Conservation (phyloP, 1,140 invertebrate genomes). For the Heliconius eleuchia region DNA sequence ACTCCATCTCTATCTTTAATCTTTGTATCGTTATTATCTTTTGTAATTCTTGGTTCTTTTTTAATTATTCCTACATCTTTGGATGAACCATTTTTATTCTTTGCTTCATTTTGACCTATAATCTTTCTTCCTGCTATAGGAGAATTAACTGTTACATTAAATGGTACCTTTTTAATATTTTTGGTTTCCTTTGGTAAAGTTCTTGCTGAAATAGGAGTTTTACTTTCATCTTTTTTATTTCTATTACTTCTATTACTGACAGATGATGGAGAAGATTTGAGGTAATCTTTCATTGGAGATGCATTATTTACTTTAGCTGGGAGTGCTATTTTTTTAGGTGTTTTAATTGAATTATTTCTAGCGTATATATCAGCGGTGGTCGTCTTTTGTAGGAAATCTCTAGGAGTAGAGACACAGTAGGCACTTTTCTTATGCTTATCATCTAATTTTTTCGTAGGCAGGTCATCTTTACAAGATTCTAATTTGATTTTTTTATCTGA, state of each 20-base stretch:
- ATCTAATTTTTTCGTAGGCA: conserved; percentile 42
- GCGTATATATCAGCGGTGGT: conserved; percentile 63
- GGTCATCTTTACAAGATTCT: conserved; percentile 47
- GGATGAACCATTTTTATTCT: conserved; percentile 20
- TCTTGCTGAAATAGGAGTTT: conserved; percentile 25
- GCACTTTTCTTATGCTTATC: conserved; percentile 58
- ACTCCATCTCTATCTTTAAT: background rate
- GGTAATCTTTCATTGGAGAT: conserved; percentile 58
- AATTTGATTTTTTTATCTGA: conserved; percentile 41
- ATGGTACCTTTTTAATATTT: conserved; percentile 44
- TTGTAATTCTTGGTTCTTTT: background rate
- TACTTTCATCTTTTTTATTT: conserved; percentile 34
- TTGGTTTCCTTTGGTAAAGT: conserved; percentile 12
- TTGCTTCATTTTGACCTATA: background rate
- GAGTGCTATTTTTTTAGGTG: conserved; percentile 53
- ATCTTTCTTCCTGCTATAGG: conserved; percentile 59
- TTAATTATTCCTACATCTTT: background rate
- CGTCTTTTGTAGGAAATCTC: conserved; percentile 56
- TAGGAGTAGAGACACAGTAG: conserved; percentile 52
- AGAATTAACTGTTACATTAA: conserved; percentile 71
- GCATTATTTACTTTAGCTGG: conserved; percentile 35
- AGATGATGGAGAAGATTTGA: conserved; percentile 58
- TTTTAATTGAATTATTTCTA: conserved; percentile 44
- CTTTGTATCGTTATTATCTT: background rate
- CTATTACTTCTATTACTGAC: conserved; percentile 41